phyloP scores from a whole-genome alignment of 2,113 vertebrate species.

The Microtus oregoni region DNA sequence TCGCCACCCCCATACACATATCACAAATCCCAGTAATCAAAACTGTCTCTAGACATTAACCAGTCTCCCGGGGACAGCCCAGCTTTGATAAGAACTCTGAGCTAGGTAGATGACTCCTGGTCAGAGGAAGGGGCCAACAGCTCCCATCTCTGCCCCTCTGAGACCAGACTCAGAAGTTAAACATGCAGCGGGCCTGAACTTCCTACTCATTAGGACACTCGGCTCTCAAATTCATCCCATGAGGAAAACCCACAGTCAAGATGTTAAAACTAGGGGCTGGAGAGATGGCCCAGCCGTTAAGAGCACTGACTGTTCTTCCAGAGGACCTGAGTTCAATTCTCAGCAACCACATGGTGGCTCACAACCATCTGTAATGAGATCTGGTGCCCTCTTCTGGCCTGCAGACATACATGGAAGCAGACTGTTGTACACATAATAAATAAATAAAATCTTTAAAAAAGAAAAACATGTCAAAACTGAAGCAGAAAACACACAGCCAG shows the following conservation, averaged over 20 bases:
- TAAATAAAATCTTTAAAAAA: no score
- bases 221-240: not conserved
- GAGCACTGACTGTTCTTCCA: no score
- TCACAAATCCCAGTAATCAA: no score
- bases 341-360: no score
- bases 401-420: no score
- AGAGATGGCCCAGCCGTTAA: no score
- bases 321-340: no score
- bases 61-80: not conserved
- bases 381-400: no score
- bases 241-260: not conserved
- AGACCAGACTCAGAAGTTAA: not conserved
- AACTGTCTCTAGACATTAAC: not conserved
- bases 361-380: no score
- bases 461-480: not conserved
- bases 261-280: not conserved
- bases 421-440: no score
- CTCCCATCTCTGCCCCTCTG: not conserved
- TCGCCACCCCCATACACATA: not conserved
- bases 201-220: accelerated
- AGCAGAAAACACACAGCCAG: not conserved
- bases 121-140: not conserved
- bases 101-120: accelerated
- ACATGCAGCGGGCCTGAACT: accelerated
- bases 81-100: not conserved